Percentiles rank a stretch among this genome's conserved stretches.
These are phyloP conservation scores for Hemithea aestivaria DNA, from an alignment of 2,888 invertebrate species.

Conservation along the genomic window DNA sequence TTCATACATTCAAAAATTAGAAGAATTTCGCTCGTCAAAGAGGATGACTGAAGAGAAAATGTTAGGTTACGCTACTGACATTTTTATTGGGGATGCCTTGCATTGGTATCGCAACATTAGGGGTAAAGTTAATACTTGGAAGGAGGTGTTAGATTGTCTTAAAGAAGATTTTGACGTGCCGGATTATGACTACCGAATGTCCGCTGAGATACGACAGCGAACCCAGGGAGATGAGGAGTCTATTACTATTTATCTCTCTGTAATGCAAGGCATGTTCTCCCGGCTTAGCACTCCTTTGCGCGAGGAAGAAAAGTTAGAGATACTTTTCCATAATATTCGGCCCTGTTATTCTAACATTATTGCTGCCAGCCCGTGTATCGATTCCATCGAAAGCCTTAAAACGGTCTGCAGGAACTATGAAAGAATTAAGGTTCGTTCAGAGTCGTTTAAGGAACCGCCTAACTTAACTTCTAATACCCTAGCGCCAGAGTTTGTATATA, in stretches of 20 bases:
- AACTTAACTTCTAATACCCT: too few relatives aligned
- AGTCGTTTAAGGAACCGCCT: too few relatives aligned
- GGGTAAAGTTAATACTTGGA: too few relatives aligned
- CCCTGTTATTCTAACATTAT: slow-evolving; percentile 19
- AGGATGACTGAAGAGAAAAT: slow-evolving; percentile 4
- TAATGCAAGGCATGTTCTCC: slow-evolving; percentile 28
- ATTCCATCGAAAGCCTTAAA: background rate
- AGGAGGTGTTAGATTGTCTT: too few relatives aligned
- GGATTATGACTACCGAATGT: slow-evolving; percentile 23
- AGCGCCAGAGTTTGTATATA: slow-evolving; percentile 19
- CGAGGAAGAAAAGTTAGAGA: slow-evolving; percentile 26
- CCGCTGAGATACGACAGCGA: slow-evolving; percentile 19
- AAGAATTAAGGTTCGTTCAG: too few relatives aligned
- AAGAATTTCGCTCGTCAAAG: slow-evolving; percentile 11
- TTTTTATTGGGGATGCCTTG: slow-evolving; percentile 17
- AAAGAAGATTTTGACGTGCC: slow-evolving; percentile 15
- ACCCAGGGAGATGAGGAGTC: slow-evolving; percentile 25
- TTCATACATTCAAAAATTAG: slow-evolving; percentile 12
- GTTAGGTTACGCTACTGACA: slow-evolving; percentile 6
- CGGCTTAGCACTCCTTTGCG: slow-evolving; percentile 14
- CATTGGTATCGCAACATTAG: slow-evolving; percentile 19
- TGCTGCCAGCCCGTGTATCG: background rate
- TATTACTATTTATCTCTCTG: slow-evolving; percentile 26
- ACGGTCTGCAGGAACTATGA: too few relatives aligned
- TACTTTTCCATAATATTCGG: slow-evolving; percentile 25